Percentiles rank a stretch among this genome's conserved stretches.
These are phyloP conservation scores for Epirrhoe alternata DNA, from an alignment of 2,888 invertebrate species.

Conservation along the genomic window DNA sequence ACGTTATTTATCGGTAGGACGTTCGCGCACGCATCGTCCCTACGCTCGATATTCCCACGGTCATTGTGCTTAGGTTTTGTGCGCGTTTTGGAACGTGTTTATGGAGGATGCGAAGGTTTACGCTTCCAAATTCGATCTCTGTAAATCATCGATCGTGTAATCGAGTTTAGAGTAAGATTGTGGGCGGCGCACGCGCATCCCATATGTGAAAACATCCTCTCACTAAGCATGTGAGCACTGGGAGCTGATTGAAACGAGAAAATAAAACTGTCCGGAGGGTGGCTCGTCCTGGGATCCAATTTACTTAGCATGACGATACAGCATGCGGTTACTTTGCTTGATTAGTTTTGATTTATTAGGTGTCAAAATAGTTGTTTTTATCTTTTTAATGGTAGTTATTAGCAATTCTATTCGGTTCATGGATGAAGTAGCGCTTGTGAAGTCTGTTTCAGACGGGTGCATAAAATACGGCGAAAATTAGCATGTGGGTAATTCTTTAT, in stretches of 20 bases:
- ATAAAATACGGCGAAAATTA: constrained; percentile 75
- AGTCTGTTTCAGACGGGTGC: constrained; percentile 69
- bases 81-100: constrained; percentile 47
- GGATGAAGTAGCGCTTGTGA: constrained; percentile 74
- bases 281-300: constrained; percentile 76
- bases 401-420: constrained; percentile 66
- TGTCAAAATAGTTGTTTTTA: constrained; percentile 57
- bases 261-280: constrained; percentile 70
- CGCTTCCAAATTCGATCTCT: constrained; percentile 79
- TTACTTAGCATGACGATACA: constrained; percentile 63
- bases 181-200: constrained; percentile 77
- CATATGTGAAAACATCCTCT: constrained; percentile 78
- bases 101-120: constrained; percentile 69
- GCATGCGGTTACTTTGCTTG: constrained; percentile 60
- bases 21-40: constrained; percentile 45
- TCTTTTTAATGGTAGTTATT: constrained; percentile 55
- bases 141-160: constrained; percentile 83
- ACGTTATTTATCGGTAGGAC: constrained; percentile 48
- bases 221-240: constrained; percentile 64
- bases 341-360: constrained; percentile 61
- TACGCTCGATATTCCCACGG: constrained; percentile 56
- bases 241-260: constrained; percentile 33
- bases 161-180: constrained; percentile 81
- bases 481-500: constrained; percentile 82
- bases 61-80: constrained; percentile 44